These are phyloP conservation scores for Anorthoa munda DNA, from an alignment of 2,888 invertebrate genomes.

Conservation along the genomic window DNA sequence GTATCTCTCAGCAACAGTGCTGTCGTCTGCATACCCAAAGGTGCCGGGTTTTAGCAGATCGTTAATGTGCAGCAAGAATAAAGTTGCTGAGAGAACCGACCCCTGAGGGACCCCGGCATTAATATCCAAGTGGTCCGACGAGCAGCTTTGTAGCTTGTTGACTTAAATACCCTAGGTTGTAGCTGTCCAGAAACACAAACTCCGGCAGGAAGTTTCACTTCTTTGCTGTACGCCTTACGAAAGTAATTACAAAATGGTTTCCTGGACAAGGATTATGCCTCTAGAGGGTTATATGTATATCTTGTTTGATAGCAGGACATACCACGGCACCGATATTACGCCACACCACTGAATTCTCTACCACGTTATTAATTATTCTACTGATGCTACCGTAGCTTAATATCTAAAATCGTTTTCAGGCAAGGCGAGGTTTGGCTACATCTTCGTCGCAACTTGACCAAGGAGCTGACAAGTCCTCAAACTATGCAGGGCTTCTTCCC, in stretches of 20 bases:
- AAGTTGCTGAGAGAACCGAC: too few species aligned
- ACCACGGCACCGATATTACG: background rate
- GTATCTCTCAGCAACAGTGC: too few species aligned
- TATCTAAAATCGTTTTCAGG: conserved; percentile 80
- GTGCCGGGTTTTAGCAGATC: too few species aligned
- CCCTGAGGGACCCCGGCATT: too few species aligned
- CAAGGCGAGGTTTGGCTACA: conserved; percentile 95
- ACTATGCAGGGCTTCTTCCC: conserved; percentile 95
- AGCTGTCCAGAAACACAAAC: too few species aligned
- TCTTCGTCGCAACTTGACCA: conserved; percentile 93
- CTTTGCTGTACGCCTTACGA: too few species aligned
- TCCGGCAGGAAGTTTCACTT: too few species aligned
- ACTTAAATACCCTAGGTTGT: too few species aligned
- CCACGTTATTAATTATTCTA: background rate
- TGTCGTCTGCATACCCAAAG: too few species aligned
- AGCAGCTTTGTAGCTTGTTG: too few species aligned
- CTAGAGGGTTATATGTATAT: background rate
- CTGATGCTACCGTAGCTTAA: background rate
- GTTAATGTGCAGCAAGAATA: too few species aligned
- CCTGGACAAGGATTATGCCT: background rate
- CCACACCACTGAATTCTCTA: background rate
- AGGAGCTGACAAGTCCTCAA: conserved; percentile 94
- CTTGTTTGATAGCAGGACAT: background rate
- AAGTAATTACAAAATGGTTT: background rate
- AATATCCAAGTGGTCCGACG: too few species aligned